These are phyloP conservation scores for Menidia beryllina DNA, from an alignment of 2,113 vertebrate genomes.

Conservation along the genomic window DNA sequence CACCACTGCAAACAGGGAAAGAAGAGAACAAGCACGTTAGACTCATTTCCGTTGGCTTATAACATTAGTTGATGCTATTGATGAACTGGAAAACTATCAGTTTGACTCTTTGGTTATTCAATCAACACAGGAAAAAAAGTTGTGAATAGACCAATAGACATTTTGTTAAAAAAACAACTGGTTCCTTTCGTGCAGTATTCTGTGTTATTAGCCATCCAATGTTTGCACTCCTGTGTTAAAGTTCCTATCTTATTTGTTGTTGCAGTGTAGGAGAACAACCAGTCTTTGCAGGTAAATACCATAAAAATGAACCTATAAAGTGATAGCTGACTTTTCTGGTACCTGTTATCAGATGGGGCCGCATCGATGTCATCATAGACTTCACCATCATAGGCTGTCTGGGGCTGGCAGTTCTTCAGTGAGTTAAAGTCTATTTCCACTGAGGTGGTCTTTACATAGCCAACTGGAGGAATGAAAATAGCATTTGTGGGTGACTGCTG, in stretches of 20 bases:
- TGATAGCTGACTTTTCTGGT: not conserved
- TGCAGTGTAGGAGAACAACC: not conserved
- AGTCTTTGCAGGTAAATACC: not conserved
- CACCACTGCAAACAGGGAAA: constrained; percentile 71
- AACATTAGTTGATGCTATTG: no score
- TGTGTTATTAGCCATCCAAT: no score
- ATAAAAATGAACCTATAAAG: not conserved
- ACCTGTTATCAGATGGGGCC: constrained; percentile 78
- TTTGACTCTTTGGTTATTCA: not conserved
- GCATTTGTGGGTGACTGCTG: not conserved
- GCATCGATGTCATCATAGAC: constrained; percentile 93
- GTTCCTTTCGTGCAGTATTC: not conserved
- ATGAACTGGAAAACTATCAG: not conserved
- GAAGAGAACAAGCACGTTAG: constrained; percentile 3
- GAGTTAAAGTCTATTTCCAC: constrained; percentile 91
- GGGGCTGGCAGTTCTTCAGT: constrained; percentile 76
- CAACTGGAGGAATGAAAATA: constrained; percentile 79
- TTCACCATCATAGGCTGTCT: constrained; percentile 80
- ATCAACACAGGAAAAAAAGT: not conserved
- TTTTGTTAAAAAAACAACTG: not conserved
- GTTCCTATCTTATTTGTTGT: not conserved
- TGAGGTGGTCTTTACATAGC: constrained; percentile 91
- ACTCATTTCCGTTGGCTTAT: not conserved
- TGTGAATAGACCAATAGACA: not conserved
- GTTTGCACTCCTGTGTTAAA: no score